Conservation (phyloP, 23 tunicate genomes). For the Styela clava region DNA sequence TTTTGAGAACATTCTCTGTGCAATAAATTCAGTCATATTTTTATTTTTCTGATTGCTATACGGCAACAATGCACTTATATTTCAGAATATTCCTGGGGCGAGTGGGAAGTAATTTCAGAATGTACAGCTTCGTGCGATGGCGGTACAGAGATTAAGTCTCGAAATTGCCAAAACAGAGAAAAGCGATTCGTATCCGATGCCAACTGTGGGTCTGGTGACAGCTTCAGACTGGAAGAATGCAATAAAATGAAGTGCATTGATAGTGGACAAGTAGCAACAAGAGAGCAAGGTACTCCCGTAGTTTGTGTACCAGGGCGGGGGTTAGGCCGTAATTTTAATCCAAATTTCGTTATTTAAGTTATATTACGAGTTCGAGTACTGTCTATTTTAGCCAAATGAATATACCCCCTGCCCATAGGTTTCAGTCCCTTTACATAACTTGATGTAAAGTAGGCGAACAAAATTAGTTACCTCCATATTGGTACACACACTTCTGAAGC, state of each 20-base stretch:
- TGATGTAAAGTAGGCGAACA: no score
- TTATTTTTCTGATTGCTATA: background rate
- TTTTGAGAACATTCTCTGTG: background rate
- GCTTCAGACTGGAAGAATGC: background rate
- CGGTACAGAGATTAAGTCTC: background rate
- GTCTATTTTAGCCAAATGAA: no score
- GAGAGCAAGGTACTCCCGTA: background rate
- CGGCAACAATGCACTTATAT: background rate
- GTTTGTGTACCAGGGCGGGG: no score
- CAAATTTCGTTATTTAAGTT: background rate
- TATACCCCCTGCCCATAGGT: no score
- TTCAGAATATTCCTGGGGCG: background rate
- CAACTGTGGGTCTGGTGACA: background rate
- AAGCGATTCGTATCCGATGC: background rate
- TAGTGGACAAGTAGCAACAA: background rate
- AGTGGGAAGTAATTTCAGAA: background rate
- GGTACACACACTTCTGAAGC: no score
- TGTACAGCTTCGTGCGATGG: background rate
- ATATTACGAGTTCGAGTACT: background rate
- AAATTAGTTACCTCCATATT: no score
- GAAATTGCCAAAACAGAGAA: background rate
- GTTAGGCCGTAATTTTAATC: no score
- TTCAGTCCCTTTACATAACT: background rate
- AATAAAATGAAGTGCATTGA: background rate
- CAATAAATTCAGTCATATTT: background rate